A percentile compares a stretch with the other conserved stretches of the same genome.
Conservation (phyloP, 2,797 vertebrate species). For the Lagorchestes hirsutus region DNA sequence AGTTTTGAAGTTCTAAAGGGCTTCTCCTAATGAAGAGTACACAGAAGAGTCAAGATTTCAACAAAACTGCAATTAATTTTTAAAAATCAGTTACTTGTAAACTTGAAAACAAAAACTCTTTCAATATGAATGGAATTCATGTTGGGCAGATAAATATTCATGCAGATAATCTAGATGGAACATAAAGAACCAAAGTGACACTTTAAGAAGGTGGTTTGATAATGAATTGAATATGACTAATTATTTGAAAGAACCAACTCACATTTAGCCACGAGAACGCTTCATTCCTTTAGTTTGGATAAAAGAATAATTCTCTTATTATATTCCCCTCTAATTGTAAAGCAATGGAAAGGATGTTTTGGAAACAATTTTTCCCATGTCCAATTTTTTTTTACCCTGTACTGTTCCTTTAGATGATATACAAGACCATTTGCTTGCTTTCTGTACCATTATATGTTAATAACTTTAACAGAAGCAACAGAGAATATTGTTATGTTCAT, state of each 20-base stretch:
- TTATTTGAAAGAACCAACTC: constrained; percentile 38
- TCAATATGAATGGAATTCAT: constrained; percentile 35
- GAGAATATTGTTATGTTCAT: constrained; percentile 5
- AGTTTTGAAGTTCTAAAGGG: constrained; percentile 6
- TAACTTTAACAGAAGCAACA: constrained; percentile 35
- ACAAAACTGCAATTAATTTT: background rate
- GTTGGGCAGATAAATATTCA: constrained; percentile 37
- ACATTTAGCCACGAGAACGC: constrained; percentile 18
- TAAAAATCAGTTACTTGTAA: constrained; percentile 4
- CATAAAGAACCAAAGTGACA: background rate
- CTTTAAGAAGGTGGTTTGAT: constrained; percentile 40
- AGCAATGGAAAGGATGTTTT: background rate
- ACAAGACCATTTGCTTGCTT: constrained; percentile 32
- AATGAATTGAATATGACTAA: constrained; percentile 23
- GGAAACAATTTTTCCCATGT: background rate
- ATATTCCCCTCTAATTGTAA: background rate
- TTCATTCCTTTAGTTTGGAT: constrained; percentile 4
- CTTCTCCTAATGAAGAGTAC: constrained; percentile 38
- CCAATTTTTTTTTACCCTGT: background rate
- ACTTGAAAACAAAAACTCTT: constrained; percentile 4
- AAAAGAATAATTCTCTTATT: background rate
- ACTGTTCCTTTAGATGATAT: background rate
- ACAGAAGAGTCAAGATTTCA: constrained; percentile 35
- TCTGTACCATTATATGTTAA: constrained; percentile 13
- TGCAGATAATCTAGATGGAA: constrained; percentile 27